Conservation (phyloP, 2,113 vertebrate species). For the Clarias magur region DNA sequence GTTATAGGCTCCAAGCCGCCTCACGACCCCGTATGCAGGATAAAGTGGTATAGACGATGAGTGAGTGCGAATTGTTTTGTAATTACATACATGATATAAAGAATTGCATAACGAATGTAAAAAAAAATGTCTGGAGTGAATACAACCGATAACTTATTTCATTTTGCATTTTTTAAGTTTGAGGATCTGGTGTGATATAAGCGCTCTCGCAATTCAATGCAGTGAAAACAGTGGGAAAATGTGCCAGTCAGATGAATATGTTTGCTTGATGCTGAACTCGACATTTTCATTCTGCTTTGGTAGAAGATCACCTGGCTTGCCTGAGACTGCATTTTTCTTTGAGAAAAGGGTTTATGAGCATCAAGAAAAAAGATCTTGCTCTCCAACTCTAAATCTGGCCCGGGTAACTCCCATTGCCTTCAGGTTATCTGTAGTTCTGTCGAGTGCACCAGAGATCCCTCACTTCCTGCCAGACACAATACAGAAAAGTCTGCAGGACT, state of each 20-base stretch:
- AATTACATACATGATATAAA: too few species aligned
- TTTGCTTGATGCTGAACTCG: conserved; percentile 65
- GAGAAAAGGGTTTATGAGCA: conserved; percentile 54
- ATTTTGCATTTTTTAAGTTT: background rate
- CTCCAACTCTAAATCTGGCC: background rate
- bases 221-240: conserved; percentile 21
- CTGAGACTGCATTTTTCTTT: conserved; percentile 58
- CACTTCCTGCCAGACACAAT: background rate
- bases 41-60: too few species aligned
- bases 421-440: conserved; percentile 23
- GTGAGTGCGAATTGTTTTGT: too few species aligned
- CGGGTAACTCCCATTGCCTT: conserved; percentile 5
- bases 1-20: too few species aligned
- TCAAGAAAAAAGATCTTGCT: conserved; percentile 31
- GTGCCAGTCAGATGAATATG: conserved; percentile 53
- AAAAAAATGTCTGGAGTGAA: too few species aligned
- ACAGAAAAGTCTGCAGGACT: background rate
- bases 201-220: background rate
- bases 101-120: too few species aligned
- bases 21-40: too few species aligned
- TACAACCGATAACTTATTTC: too few species aligned
- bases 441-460: background rate
- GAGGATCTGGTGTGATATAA: conserved; percentile 14
- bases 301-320: conserved; percentile 56
- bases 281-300: conserved; percentile 71